Base-by-base conservation (phyloP, 2,797 vertebrate species). In the Acestrorhynchus altus region DNA sequence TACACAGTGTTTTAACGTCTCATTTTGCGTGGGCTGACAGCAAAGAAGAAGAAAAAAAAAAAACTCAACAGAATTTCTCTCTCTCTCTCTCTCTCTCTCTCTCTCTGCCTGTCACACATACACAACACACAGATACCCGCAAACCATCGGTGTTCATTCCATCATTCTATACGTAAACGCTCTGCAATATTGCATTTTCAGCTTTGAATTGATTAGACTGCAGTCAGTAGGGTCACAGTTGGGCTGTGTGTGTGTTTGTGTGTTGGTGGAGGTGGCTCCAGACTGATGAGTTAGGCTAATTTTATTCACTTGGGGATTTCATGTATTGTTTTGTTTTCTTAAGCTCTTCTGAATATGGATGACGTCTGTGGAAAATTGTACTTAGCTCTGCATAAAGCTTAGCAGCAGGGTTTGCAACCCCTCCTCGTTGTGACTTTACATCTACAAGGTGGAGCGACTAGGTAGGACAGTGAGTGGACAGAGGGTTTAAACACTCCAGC, bases 281-380 rank as follows among this genome's bases (percentile, higher is more conserved):
- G 31, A 26, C 51, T 51, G 60, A 66, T 72, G 66, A 69, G 64
- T 67, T 79, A 72, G 73, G 47, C 39, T 8, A 47, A 69, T 60
- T 56, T 35, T 57, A 57, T 75, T 31, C 73, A 76, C 39, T 67
- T 44, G 73, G 52, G 54, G 39, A 35, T 35, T 39, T 59, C 51
- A 49, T 77, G 42, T 46, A 57, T 64, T 44, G 35, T n/a, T 31
- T 46, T 64, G 57, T 63, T 71, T 71, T 28, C 26, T 15, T 52
- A 3, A 47, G 20, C 56, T 69, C 13, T 28, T 60, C 56, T 63
- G 42, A 63, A 64, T 64, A 64, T 9, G 47, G 59, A 64, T 71
- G 47, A 54, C 20, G 57, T 64, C 35, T 46, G 60, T 63, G 12
- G 9, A 77, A 63, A 63, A 63, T 63, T 61, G 31, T 70, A n/a